A percentile compares a stretch with the other conserved stretches of the same genome.
Conservation (phyloP, 2,888 invertebrate species). For the Luperina testacea region DNA sequence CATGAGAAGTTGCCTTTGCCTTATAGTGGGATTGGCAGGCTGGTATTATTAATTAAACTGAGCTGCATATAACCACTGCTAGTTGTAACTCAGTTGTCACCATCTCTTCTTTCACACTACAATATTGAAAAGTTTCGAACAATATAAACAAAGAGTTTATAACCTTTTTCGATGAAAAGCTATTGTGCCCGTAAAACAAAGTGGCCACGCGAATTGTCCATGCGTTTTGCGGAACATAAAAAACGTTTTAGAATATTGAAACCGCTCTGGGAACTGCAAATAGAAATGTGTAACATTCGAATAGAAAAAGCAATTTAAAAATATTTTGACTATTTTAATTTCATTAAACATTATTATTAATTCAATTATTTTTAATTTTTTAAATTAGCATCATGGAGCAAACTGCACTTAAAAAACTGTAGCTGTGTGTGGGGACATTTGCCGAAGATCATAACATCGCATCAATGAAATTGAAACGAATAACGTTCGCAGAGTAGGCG, state of each 20-base stretch:
- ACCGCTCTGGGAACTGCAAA: conserved; percentile 24
- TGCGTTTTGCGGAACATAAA: conserved; percentile 34
- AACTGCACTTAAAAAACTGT: neutral
- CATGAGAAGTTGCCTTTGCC: neutral
- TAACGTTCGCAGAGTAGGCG: neutral
- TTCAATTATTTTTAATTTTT: neutral
- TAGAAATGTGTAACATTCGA: conserved; percentile 25
- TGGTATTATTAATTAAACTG: neutral
- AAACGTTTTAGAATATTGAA: conserved; percentile 46
- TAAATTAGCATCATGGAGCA: neutral
- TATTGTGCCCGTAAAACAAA: conserved; percentile 38
- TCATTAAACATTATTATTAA: neutral
- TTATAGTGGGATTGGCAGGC: too few species aligned
- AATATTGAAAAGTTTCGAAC: neutral
- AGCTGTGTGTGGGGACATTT: too few species aligned
- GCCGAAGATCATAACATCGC: neutral
- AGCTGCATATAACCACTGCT: neutral
- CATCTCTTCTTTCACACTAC: neutral
- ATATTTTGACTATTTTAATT: conserved; percentile 2
- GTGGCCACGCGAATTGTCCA: conserved; percentile 20
- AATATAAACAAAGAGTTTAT: conserved; percentile 17
- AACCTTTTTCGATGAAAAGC: conserved; percentile 28
- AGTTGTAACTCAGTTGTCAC: neutral
- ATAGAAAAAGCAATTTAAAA: conserved; percentile 35
- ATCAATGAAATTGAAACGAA: neutral